Base-by-base conservation (phyloP, 2,888 invertebrate genomes). In the Cerastoderma edule region DNA sequence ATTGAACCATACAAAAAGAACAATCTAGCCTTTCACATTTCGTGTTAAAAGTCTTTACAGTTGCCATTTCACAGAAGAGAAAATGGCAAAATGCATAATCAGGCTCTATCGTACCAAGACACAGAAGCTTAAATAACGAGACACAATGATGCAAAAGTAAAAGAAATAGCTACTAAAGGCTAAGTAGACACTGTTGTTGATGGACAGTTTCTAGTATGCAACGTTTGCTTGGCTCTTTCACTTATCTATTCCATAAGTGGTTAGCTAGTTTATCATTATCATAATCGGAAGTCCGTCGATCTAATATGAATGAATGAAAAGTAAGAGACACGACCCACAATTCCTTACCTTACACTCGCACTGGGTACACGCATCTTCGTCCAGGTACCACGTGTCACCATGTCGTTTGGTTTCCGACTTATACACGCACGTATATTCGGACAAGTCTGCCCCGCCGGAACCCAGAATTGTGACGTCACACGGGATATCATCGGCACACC, bases 401-500 rank as follows among this genome's bases (percentile, higher is more conserved):
- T 89, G 81, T 0, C 70, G 72, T 68, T 82, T 88, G 8, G 66
- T 73, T 22, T 70, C 66, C 19, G 86, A 86, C 30, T 77, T 64
- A 72, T 88, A 87, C 19, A 72, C 72, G 71, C 89, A 89, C 22
- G 80, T 77, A 22, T 39, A 66, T 24, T 78, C 75, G 5, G 87
- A 86, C 71, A 82, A 77, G 56, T 87, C 86, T 28, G 78, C 83
- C 16, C 87, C 87, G 50, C 88, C 88, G n/a, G 78, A 60, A n/a
- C 82, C 82, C 32, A 83, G 77, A 22, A 80, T 68, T 3, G 70
- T 70, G 46, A 80, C 82, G 28, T 83, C 67, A 68, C 90, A 89
- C 0, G 88, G 89, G 72, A 89, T 85, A 56, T 86, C 84, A 24
- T 95, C 95, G 89, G 95, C 94, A 92, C 95, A 96, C 72, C 95